Conservation (phyloP, 2,888 invertebrate species). For the Drosophila formosana region DNA sequence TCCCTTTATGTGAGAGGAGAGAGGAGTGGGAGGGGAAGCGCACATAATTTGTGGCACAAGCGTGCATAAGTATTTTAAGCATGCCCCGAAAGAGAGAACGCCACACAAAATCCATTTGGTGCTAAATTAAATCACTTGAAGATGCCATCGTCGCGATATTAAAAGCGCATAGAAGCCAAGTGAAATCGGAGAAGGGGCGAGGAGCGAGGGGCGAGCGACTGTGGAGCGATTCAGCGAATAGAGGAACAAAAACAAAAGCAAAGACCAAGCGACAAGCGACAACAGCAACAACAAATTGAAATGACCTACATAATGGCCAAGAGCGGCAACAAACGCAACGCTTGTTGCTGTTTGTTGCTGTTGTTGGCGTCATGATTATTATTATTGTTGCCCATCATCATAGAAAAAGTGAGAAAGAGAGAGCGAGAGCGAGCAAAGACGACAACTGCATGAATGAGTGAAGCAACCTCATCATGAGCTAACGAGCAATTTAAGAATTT, state of each 20-base stretch:
- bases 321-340: conserved; percentile 42
- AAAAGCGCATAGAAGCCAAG: conserved; percentile 76
- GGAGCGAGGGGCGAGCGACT: not conserved
- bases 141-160: conserved; percentile 72
- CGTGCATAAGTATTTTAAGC: conserved; percentile 41
- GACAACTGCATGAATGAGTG: conserved; percentile 67
- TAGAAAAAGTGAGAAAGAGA: conserved; percentile 47
- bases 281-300: conserved; percentile 61
- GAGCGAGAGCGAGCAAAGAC: conserved; percentile 13
- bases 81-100: conserved; percentile 39
- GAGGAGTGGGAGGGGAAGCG: not conserved
- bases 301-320: conserved; percentile 75
- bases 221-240: conserved; percentile 32
- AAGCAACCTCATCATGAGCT: conserved; percentile 73
- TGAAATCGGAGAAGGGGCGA: conserved; percentile 54
- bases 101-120: conserved; percentile 70
- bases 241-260: not conserved
- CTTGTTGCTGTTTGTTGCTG: conserved; percentile 43
- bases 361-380: conserved; percentile 65
- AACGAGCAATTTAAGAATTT: conserved; percentile 80
- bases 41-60: conserved; percentile 28
- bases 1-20: conserved; percentile 10
- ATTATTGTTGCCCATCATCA: conserved; percentile 73
- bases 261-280: conserved; percentile 30
- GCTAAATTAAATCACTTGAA: conserved; percentile 79